Evolutionary conservation across 2,797 vertebrate species (phyloP), one percentile per base, ranked within the genome.

Genomic region (Enteromius thamalakanensis): DNA sequence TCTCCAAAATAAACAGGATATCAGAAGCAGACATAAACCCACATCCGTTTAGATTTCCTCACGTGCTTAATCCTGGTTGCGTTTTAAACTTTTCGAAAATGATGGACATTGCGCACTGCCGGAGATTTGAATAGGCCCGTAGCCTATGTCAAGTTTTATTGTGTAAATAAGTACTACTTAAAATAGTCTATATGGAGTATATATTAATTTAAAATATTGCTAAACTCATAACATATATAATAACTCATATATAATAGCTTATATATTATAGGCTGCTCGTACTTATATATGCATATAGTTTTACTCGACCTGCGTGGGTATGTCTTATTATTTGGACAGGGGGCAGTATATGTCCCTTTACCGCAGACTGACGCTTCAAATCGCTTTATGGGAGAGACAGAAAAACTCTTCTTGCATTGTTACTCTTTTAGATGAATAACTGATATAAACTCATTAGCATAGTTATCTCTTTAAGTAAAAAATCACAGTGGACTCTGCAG

Each of bases 301-400:
- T 49, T 26, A 47, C 26, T 3, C 4, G 76, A 23, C 32, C 3
- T 67, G 62, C 76, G 67, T 40, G 47, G 34, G 74, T 60, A 51
- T 69, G 29, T 77, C 74, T 62, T 23, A 37, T 34, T 15, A n/a
- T 62, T 23, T 62, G 65, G 82, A n/a, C 82, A 83, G 82, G 75
- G 82, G 82, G 82, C 82, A 68, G 75, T 70, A 68, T 82, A 17
- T 82, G 34, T 75, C 34, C 60, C 62, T 55, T 19, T 55, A 69
- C 53, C 9, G 2, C 32, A 17, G 37, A 34, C 29, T 47, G 53
- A 51, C 74, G 8, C 12, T 40, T 51, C 40, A 49, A 26, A 23
- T 4, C 26, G 42, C 29, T 37, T 19, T 23, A 68, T 40, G 23
- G 70, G 21, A 26, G 53, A 72, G 23, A 8, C 37, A 71, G 15